Percentiles rank a stretch among this genome's conserved stretches.
Evolutionary conservation across 2,888 invertebrate genomes (phyloP).

Genomic region (Tetrapedia diversipes): DNA sequence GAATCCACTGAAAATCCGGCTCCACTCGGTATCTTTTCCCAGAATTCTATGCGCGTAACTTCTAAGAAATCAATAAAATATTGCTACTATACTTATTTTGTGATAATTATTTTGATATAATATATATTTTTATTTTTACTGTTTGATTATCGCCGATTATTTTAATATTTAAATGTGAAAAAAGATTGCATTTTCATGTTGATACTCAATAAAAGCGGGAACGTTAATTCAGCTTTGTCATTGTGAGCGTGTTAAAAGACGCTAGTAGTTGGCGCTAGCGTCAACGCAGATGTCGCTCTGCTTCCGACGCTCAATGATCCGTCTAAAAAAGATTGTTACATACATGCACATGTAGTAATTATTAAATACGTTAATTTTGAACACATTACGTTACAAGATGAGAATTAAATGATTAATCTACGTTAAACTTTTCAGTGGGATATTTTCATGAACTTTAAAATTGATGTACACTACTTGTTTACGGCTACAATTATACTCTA

Average conservation of each 20-base stretch:
- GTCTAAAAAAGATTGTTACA: not conserved
- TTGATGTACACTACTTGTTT: no score
- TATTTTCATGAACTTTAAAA: not conserved
- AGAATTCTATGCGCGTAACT: slow-evolving; percentile 54
- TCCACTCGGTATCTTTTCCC: slow-evolving; percentile 69
- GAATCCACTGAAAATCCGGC: slow-evolving; percentile 52
- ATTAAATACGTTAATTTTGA: not conserved
- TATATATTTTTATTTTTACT: slow-evolving; percentile 18
- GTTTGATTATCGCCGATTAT: not conserved
- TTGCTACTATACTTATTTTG: slow-evolving; percentile 16
- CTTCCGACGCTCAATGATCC: not conserved
- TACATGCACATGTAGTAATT: not conserved
- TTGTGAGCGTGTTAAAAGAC: slow-evolving; percentile 22
- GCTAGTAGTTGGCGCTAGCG: slow-evolving; percentile 36
- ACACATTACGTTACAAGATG: not conserved
- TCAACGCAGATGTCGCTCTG: slow-evolving; percentile 34
- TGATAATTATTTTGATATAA: not conserved
- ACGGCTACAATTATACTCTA: no score
- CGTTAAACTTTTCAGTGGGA: not conserved
- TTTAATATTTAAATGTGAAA: not conserved
- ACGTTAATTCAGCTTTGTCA: slow-evolving; percentile 46
- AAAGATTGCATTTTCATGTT: not conserved
- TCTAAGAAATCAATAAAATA: slow-evolving; percentile 72
- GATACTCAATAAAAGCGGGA: slow-evolving; percentile 53
- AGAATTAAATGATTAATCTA: not conserved